Evolutionary conservation across 2,888 invertebrate genomes (phyloP), one percentile per base, ranked within the genome.

Genomic region (Drosophila parthenogenetica): DNA sequence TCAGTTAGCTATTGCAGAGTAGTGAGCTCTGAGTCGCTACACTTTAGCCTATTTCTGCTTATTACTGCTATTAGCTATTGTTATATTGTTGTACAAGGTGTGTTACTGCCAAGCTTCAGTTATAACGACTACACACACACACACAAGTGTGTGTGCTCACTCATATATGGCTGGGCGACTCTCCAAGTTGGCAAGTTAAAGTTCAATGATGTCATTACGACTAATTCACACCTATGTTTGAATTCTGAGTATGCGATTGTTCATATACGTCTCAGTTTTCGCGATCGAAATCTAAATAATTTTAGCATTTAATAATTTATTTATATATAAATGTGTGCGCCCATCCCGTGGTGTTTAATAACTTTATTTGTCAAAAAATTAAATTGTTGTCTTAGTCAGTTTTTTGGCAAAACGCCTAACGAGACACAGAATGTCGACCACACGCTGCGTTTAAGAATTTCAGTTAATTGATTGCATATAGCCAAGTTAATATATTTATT

Each of bases 161-260:
- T 63, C 39, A 22, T 60, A 60, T 71, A 67, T 55, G 48, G 51
- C 17, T 53, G 65, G 55, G 57, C 60, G 59, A 70, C 79, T 80
- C 78, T 69, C 45, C 67, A 62, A 73, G 71, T 69, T 88, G 73
- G 70, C 83, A 71, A 84, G 88, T 88, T 84, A 89, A 85, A 89
- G 85, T 85, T 89, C 87, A 85, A 84, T 85, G 85, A 85, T 89
- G 85, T 85, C 85, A 89, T 85, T 85, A 89, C 81, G 74, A 81
- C 87, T 89, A 84, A 89, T 87, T 87, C 89, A 89, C 89, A 89
- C 89, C 85, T 89, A 83, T 79, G 77, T 80, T 84, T 89, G 88
- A 86, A 68, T 88, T 82, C 88, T 78, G 69, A 71, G 74, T 79
- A 87, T 63, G 77, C 69, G 67, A 68, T 68, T 77, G 60, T 37